Evolutionary conservation across 2,888 invertebrate species (phyloP).

Genomic region (Tetranychus piercei): DNA sequence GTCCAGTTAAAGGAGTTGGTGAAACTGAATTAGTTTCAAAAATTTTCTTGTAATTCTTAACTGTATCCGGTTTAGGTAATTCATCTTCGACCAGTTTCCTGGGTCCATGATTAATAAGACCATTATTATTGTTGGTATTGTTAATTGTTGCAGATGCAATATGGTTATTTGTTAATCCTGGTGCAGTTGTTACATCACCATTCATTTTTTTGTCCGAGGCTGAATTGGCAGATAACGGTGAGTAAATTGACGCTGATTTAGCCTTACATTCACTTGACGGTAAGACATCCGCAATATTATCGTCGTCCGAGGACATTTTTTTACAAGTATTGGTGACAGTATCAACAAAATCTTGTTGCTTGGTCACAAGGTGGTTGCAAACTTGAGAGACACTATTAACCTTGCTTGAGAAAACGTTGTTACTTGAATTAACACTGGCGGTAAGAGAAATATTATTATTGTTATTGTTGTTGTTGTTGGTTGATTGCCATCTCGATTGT

Average conservation of each 20-base stretch:
- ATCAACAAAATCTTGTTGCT: not conserved
- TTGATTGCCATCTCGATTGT: not conserved
- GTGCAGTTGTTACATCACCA: not conserved
- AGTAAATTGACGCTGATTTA: not conserved
- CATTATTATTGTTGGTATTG: not conserved
- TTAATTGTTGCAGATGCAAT: not conserved
- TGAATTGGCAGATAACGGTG: not conserved
- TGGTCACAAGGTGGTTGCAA: not conserved
- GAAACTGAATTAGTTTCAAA: constrained; percentile 10
- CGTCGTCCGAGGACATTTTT: not conserved
- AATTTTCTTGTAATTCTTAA: constrained; percentile 11
- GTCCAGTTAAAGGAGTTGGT: constrained; percentile 1
- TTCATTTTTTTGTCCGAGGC: not conserved
- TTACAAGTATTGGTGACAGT: not conserved
- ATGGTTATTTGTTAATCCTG: not conserved
- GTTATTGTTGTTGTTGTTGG: not conserved
- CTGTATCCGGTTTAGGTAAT: constrained; percentile 11
- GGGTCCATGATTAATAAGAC: not conserved
- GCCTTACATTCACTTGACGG: not conserved
- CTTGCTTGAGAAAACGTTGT: not conserved
- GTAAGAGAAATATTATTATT: too few species aligned
- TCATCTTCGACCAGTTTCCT: not conserved
- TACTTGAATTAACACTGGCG: not conserved
- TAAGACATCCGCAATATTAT: not conserved
- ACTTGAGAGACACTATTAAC: not conserved